Evolutionary conservation across 2,797 vertebrate genomes (phyloP).

Genomic region (Pteronotus mesoamericanus): DNA sequence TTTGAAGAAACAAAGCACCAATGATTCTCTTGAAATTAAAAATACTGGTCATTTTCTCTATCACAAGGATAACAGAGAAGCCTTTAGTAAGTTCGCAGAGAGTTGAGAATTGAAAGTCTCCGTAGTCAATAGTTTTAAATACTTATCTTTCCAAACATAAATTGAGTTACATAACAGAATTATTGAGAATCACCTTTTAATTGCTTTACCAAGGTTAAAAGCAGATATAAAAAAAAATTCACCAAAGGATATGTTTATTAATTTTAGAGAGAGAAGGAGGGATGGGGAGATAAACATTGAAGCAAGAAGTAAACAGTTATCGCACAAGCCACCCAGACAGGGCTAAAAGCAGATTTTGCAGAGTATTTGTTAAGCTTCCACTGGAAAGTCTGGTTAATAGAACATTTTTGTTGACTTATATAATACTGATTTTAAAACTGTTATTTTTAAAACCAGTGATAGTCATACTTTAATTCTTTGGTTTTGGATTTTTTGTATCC

Average conservation of each 20-base stretch:
- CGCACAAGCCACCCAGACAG: neutral
- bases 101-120: neutral
- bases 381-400: neutral
- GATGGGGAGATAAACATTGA: neutral
- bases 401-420: neutral
- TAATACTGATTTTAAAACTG: neutral
- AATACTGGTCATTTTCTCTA: neutral
- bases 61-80: neutral
- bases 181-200: constrained; percentile 30
- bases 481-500: neutral
- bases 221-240: neutral
- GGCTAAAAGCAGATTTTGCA: constrained; percentile 21
- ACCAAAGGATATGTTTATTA: neutral
- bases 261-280: neutral
- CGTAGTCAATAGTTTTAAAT: neutral
- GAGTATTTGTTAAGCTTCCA: neutral
- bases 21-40: constrained; percentile 43
- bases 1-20: constrained; percentile 11
- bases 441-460: neutral
- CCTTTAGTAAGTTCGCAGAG: neutral
- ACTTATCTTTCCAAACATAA: constrained; percentile 30
- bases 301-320: neutral
- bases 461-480: neutral
- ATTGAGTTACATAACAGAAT: neutral
- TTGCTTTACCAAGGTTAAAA: constrained; percentile 40